phyloP scores from a whole-genome alignment of 1,140 invertebrate species.

The Drosophila sp. region DNA sequence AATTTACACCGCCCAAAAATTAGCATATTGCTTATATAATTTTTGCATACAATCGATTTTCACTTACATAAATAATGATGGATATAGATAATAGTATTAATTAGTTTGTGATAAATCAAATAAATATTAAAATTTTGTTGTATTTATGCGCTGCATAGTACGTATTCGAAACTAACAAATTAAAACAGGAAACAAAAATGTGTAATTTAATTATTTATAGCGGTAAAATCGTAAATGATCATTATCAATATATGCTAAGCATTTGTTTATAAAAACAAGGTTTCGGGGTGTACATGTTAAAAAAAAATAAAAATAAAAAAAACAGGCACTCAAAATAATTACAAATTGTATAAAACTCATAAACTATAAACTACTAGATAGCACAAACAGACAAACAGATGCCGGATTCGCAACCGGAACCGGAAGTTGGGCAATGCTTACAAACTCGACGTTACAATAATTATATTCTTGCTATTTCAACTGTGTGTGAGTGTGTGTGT shows the following conservation, averaged over 20 bases:
- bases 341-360: constrained; percentile 12
- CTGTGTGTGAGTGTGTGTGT: constrained; percentile 17
- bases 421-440: constrained; percentile 31
- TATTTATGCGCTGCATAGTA: constrained; percentile 10
- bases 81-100: constrained; percentile 9
- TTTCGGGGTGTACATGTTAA: not conserved
- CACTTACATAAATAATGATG: constrained; percentile 17
- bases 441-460: constrained; percentile 29
- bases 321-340: constrained; percentile 14
- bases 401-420: not conserved
- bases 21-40: constrained; percentile 17
- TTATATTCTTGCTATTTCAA: constrained; percentile 19
- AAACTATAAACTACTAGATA: constrained; percentile 11
- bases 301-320: constrained; percentile 11
- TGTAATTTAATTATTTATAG: not conserved
- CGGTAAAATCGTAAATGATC: not conserved
- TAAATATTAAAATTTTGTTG: constrained; percentile 1
- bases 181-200: not conserved
- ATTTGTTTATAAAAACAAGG: constrained; percentile 13
- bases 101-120: constrained; percentile 27
- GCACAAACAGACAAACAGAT: constrained; percentile 11
- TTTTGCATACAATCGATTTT: constrained; percentile 12
- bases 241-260: constrained; percentile 14
- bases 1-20: constrained; percentile 39
- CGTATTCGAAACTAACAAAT: not conserved